Percentiles rank a stretch among this genome's conserved stretches.
Conservation (phyloP, 2,888 invertebrate genomes). For the Cremastobaeus sp. region DNA sequence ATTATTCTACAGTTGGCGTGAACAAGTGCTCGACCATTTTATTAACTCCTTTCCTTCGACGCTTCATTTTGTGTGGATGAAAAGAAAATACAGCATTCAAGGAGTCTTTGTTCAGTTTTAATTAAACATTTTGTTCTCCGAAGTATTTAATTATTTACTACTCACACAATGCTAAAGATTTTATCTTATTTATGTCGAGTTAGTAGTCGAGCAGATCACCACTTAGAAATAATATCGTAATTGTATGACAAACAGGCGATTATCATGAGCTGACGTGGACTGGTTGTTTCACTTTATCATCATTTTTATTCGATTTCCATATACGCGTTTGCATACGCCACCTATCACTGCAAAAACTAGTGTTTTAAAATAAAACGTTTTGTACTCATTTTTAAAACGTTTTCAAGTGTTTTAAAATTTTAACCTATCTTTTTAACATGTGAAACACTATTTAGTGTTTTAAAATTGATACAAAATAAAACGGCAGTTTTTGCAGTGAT, state of each 20-base stretch:
- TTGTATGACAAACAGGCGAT: conserved; percentile 9
- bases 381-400: too few relatives aligned
- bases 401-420: too few relatives aligned
- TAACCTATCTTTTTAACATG: too few relatives aligned
- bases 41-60: too few relatives aligned
- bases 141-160: conserved; percentile 3
- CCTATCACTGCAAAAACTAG: too few relatives aligned
- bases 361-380: too few relatives aligned
- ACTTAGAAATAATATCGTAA: conserved; percentile 12
- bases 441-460: too few relatives aligned
- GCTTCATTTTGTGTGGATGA: too few relatives aligned
- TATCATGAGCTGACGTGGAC: background rate
- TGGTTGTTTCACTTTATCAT: conserved; percentile 2
- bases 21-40: too few relatives aligned
- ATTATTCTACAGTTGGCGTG: too few relatives aligned
- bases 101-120: background rate
- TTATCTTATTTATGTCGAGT: conserved; percentile 8
- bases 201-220: conserved; percentile 5
- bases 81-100: background rate
- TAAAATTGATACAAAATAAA: too few relatives aligned
- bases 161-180: conserved; percentile 4
- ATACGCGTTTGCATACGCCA: background rate
- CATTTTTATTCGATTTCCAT: conserved; percentile 5
- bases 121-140: conserved; percentile 9
- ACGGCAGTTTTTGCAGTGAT: too few relatives aligned